A percentile compares a stretch with the other conserved stretches of the same genome.
Conservation (phyloP, 2,797 vertebrate species). For the Typhlichthys eigenmanni region DNA sequence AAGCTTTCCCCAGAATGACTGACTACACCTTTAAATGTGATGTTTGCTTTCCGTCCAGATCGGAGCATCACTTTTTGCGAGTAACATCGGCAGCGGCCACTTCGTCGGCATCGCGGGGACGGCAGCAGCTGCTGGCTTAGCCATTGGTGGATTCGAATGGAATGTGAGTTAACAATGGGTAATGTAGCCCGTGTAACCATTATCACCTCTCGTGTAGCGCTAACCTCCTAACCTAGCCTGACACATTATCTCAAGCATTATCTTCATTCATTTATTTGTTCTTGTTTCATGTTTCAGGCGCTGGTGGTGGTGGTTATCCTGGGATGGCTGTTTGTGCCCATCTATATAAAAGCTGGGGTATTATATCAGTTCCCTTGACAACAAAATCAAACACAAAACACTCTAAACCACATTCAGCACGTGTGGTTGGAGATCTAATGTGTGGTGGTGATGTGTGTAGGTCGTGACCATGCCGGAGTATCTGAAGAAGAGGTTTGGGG, state of each 20-base stretch:
- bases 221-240: conserved; percentile 8
- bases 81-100: conserved; percentile 94
- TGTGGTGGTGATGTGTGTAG: conserved; percentile 61
- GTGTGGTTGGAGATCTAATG: background rate
- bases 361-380: too few species aligned
- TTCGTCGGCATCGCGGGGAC: conserved; percentile 96
- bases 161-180: conserved; percentile 81
- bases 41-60: conserved; percentile 75
- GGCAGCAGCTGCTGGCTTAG: conserved; percentile 85
- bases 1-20: too few species aligned
- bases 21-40: too few species aligned
- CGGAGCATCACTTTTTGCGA: conserved; percentile 94
- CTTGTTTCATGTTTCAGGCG: conserved; percentile 76
- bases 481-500: conserved; percentile 90
- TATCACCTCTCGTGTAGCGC: conserved; percentile 9
- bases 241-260: conserved; percentile 6
- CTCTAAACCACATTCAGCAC: background rate
- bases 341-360: conserved; percentile 94
- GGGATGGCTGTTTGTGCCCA: conserved; percentile 95
- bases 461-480: conserved; percentile 96
- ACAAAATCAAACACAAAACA: background rate
- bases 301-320: conserved; percentile 87
- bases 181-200: background rate
- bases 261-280: background rate
- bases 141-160: conserved; percentile 91